These are phyloP conservation scores for Vespertilio murinus DNA, from an alignment of 2,797 vertebrate species.

Conservation along the genomic window DNA sequence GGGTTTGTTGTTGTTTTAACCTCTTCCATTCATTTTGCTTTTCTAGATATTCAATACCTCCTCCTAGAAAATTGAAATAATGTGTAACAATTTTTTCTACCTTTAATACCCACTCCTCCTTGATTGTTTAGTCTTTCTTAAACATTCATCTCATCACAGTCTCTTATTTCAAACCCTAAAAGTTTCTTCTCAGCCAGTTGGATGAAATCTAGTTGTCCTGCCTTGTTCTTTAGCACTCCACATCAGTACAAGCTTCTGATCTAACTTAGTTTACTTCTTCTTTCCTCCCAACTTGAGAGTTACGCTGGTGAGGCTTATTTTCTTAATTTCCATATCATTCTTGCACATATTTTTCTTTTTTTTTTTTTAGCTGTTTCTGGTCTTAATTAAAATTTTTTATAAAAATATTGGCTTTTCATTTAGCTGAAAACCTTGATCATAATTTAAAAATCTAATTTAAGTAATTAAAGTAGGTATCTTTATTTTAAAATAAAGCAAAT, in stretches of 20 bases:
- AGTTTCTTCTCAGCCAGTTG: fast-evolving
- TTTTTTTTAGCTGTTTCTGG: too few species aligned
- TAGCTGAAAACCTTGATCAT: too few species aligned
- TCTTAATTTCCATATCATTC: background rate
- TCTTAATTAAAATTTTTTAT: too few species aligned
- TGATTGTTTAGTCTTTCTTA: background rate
- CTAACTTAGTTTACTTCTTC: background rate
- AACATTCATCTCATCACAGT: background rate
- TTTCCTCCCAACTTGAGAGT: background rate
- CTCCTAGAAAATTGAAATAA: background rate
- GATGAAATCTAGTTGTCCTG: background rate
- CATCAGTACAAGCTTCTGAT: background rate
- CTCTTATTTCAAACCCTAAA: background rate
- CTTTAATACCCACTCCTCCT: background rate
- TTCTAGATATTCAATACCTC: background rate
- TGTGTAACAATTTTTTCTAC: background rate
- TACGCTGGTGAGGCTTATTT: background rate
- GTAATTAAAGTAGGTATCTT: too few species aligned
- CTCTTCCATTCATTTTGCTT: background rate
- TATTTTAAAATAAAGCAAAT: too few species aligned
- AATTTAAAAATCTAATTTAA: too few species aligned
- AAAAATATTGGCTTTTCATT: too few species aligned
- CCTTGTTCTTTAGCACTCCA: background rate
- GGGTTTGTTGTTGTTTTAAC: background rate
- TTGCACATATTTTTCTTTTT: background rate